A percentile compares a stretch with the other conserved stretches of the same genome.
phyloP scores from a whole-genome alignment of 1,140 invertebrate species.

The Drosophila oshimai region DNA sequence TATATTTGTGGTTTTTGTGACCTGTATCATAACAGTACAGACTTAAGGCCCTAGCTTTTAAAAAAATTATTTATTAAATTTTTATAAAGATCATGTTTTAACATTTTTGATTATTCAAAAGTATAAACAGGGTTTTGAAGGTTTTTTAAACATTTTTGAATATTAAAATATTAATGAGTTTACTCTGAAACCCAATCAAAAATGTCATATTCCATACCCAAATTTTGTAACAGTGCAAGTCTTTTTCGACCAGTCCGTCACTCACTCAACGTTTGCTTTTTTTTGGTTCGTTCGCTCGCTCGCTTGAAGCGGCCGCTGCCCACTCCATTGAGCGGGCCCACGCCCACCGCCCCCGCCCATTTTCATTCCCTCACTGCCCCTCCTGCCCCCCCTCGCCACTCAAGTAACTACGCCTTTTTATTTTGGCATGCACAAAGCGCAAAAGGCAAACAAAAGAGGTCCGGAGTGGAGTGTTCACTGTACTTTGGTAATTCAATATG shows the following conservation, averaged over 20 bases:
- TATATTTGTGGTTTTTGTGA: too few relatives aligned
- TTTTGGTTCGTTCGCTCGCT: slow-evolving; percentile 15
- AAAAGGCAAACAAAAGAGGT: slow-evolving; percentile 59
- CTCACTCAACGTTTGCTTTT: slow-evolving; percentile 46
- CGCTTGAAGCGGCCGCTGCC: slow-evolving; percentile 39
- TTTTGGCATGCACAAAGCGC: slow-evolving; percentile 72
- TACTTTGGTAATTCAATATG: slow-evolving; percentile 52
- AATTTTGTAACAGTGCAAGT: slow-evolving; percentile 5
- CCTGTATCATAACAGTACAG: too few relatives aligned
- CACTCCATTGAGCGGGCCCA: slow-evolving; percentile 42
- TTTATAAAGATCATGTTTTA: too few relatives aligned
- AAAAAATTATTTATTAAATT: too few relatives aligned
- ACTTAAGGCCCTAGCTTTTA: too few relatives aligned
- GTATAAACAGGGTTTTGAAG: too few relatives aligned
- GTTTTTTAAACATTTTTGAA: too few relatives aligned
- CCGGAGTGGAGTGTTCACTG: slow-evolving; percentile 25
- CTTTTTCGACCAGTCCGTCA: slow-evolving; percentile 38
- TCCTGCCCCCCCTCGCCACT: not conserved
- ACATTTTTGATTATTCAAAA: too few relatives aligned
- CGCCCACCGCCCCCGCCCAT: slow-evolving; percentile 20
- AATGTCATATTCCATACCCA: not conserved
- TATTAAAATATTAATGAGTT: too few relatives aligned
- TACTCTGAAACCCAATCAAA: too few relatives aligned
- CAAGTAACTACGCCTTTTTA: slow-evolving; percentile 27
- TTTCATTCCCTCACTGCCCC: not conserved